Evolutionary conservation across 2,113 vertebrate species (phyloP), one percentile per base, ranked within the genome.

Genomic region (Seriola aureovittata): DNA sequence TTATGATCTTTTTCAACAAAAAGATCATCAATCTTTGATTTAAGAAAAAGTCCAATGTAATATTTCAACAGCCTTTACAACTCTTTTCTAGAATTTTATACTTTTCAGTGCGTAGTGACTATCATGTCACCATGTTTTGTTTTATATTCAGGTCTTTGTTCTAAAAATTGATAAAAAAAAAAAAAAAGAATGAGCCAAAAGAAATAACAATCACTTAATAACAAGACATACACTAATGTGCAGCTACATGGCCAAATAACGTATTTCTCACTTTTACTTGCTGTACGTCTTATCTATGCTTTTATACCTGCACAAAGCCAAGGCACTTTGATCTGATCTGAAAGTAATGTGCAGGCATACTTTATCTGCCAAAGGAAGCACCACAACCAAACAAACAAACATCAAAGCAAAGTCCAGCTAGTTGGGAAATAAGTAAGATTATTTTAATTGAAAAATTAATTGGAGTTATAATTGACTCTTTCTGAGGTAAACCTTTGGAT

Each of bases 401-500:
- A 85, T 77, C 84, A 86, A 85, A 79, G 77, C 40, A 0, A 62
- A 62, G 80, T 80, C 80, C 58, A 83, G 50, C 65, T 52, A 78
- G 64, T 55, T 71, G 48, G 69, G 40, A 71, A 88, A 71, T 72
- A 71, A 68, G 89, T 72, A 71, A 68, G 89, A 92, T 90, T 76
- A 85, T 80, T 89, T 80, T 89, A 90, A 90, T 89, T 81, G 85
- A 85, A 89, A 89, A 89, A 82, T 81, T 80, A 88, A 92, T 92
- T 93, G 76, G 59, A 54, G 36, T 78, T 74, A 50, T 77, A 88
- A 92, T 89, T 66, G 75, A 78, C 63, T 77, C 14, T 64, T 74
- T 91, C 65, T 89, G 72, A 89, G 38, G 64, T 75, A 75, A 84
- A 92, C 16, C 36, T 65, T 77, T 85, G 68, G 58, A 81, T 74